A percentile compares a stretch with the other conserved stretches of the same genome.
Conservation (phyloP, 2,113 vertebrate genomes). For the Panthera leo region DNA sequence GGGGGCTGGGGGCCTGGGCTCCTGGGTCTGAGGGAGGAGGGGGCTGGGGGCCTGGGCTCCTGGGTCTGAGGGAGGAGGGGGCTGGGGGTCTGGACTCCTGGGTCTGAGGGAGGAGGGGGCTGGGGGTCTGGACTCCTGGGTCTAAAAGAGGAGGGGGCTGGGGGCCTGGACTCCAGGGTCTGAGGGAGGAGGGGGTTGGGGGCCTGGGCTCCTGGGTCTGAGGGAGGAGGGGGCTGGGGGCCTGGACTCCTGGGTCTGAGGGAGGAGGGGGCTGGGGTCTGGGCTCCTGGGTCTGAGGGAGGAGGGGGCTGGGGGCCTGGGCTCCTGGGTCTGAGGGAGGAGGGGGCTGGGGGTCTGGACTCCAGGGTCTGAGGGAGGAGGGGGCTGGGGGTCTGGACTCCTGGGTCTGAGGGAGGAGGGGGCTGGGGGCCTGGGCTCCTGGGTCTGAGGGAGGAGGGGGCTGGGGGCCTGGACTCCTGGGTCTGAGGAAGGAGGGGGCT, state of each 20-base stretch:
- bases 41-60: too few species aligned
- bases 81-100: too few species aligned
- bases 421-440: background rate
- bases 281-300: background rate
- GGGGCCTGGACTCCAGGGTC: background rate
- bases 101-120: background rate
- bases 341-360: background rate
- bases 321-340: background rate
- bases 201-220: background rate
- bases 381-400: fast-evolving
- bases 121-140: background rate
- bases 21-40: too few species aligned
- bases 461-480: background rate
- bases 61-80: background rate
- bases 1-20: background rate
- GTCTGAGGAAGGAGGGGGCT: background rate
- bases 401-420: background rate
- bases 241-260: background rate
- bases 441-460: background rate
- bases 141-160: background rate
- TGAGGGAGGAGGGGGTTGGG: background rate
- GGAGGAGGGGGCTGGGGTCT: too few species aligned
- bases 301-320: background rate
- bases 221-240: background rate
- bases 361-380: background rate